Percentiles rank a stretch among this genome's conserved stretches.
Evolutionary conservation across 1,140 invertebrate genomes (phyloP).

Genomic region (Heliconius himera): DNA sequence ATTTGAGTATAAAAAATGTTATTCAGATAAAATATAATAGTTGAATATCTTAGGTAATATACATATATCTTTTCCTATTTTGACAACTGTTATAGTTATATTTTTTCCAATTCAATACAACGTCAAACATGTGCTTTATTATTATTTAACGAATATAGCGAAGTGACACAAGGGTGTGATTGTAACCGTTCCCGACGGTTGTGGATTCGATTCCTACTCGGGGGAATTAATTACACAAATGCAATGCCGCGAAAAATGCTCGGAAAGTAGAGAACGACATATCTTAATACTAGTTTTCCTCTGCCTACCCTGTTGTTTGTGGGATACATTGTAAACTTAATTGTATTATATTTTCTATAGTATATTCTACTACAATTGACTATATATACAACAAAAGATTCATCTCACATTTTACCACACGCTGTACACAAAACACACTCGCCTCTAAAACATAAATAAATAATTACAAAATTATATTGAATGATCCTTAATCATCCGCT

Average conservation of each 20-base stretch:
- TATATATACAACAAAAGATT: constrained; percentile 6
- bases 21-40: no score
- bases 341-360: no score
- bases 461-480: constrained; percentile 79
- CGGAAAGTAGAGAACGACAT: no score
- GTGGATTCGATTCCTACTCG: not conserved
- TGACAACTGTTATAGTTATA: no score
- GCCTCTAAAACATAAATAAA: constrained; percentile 77
- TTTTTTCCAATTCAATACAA: no score
- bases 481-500: constrained; percentile 77
- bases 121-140: no score
- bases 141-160: no score
- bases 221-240: not conserved
- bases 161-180: not conserved
- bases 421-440: constrained; percentile 72
- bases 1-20: no score
- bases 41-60: no score
- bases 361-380: not conserved
- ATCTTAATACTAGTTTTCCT: not conserved
- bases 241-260: no score
- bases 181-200: not conserved
- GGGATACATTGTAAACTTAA: no score
- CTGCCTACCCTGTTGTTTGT: not conserved
- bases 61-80: no score
- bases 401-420: constrained; percentile 41